phyloP scores from a whole-genome alignment of 2,888 invertebrate genomes.

The Baronia brevicornis region DNA sequence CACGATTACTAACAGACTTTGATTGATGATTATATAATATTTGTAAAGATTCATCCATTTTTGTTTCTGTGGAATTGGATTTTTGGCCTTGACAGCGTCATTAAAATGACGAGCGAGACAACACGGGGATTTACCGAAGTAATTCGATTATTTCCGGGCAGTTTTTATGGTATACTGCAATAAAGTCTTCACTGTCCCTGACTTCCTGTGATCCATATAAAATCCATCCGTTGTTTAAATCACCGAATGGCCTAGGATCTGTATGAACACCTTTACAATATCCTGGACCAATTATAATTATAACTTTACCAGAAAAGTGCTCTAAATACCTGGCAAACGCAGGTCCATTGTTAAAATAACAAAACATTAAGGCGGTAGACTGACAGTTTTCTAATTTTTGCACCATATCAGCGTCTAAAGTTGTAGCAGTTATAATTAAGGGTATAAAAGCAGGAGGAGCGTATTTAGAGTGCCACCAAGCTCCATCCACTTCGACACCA shows the following conservation, averaged over 20 bases:
- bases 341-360: slow-evolving; percentile 84
- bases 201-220: slow-evolving; percentile 76
- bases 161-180: slow-evolving; percentile 74
- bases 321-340: slow-evolving; percentile 82
- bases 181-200: slow-evolving; percentile 77
- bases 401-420: slow-evolving; percentile 45
- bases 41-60: too few relatives aligned
- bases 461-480: slow-evolving; percentile 88
- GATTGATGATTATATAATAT: too few relatives aligned
- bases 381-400: slow-evolving; percentile 51
- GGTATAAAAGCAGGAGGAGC: slow-evolving; percentile 83
- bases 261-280: slow-evolving; percentile 79
- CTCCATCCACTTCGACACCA: slow-evolving; percentile 85
- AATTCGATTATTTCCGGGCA: too few relatives aligned
- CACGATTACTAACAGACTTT: too few relatives aligned
- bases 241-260: slow-evolving; percentile 81
- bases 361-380: slow-evolving; percentile 80
- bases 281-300: slow-evolving; percentile 85
- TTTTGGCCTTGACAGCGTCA: too few relatives aligned
- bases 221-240: slow-evolving; percentile 74
- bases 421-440: slow-evolving; percentile 69
- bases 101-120: too few relatives aligned
- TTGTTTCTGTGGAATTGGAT: too few relatives aligned
- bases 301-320: slow-evolving; percentile 76
- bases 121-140: too few relatives aligned